phyloP scores from a whole-genome alignment of 2,797 vertebrate genomes.

The Echiichthys vipera region DNA sequence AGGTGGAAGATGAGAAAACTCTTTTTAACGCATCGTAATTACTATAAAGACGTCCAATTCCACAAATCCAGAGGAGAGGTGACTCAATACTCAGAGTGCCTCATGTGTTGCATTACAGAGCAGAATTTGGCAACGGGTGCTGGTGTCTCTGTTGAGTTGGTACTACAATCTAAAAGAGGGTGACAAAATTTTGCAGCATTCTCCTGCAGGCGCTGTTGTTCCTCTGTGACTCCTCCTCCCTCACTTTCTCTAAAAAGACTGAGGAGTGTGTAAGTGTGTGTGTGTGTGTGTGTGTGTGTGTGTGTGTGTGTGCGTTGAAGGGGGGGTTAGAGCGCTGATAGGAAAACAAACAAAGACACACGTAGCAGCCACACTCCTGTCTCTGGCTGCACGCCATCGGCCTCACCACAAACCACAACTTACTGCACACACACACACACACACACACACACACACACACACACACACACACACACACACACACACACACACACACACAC shows the following conservation, averaged over 20 bases:
- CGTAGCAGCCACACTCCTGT: slow-evolving; percentile 76
- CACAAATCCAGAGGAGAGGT: background rate
- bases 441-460: slow-evolving; percentile 2
- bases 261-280: slow-evolving; percentile 30
- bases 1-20: too few species aligned
- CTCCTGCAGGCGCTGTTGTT: slow-evolving; percentile 61
- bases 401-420: slow-evolving; percentile 77
- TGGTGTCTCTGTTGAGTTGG: slow-evolving; percentile 22
- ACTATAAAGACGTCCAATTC: background rate
- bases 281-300: slow-evolving; percentile 13
- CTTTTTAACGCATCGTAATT: too few species aligned
- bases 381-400: slow-evolving; percentile 78
- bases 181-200: slow-evolving; percentile 67
- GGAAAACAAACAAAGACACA: slow-evolving; percentile 86
- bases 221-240: slow-evolving; percentile 70
- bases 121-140: slow-evolving; percentile 23
- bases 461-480: slow-evolving; percentile 35
- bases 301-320: slow-evolving; percentile 2
- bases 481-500: slow-evolving; percentile 45
- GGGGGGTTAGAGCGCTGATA: slow-evolving; percentile 32
- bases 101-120: background rate
- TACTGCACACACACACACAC: slow-evolving; percentile 29
- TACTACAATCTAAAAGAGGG: slow-evolving; percentile 23
- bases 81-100: background rate
- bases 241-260: slow-evolving; percentile 66